Conservation (phyloP, 2,888 invertebrate genomes). For the Cetonia aurata region DNA sequence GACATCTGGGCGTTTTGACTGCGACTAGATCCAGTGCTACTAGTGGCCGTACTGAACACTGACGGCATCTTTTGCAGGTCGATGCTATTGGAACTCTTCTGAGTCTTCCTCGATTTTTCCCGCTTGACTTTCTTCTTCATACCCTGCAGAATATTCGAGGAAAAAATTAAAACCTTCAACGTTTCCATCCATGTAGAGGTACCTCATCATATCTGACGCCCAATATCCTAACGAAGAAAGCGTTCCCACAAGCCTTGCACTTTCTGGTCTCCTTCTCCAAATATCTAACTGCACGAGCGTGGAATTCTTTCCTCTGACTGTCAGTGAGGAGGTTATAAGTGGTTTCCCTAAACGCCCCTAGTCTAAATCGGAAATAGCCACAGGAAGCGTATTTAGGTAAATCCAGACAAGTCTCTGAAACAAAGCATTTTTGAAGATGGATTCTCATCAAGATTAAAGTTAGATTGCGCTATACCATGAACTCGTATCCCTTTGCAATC, state of each 20-base stretch:
- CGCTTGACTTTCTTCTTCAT: constrained; percentile 36
- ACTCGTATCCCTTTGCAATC: constrained; percentile 64
- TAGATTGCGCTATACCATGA: too few species aligned
- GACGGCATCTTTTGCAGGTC: constrained; percentile 28
- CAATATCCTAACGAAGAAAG: constrained; percentile 69
- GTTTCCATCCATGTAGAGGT: background rate
- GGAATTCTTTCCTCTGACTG: constrained; percentile 74
- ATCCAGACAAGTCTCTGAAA: constrained; percentile 67
- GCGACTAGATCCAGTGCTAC: constrained; percentile 20
- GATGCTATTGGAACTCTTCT: constrained; percentile 16
- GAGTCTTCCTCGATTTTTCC: background rate
- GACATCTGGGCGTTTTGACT: constrained; percentile 20
- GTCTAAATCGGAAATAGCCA: constrained; percentile 73
- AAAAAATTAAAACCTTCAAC: background rate
- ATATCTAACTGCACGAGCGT: constrained; percentile 71
- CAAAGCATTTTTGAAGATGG: too few species aligned
- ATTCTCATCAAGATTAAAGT: background rate
- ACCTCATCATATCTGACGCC: constrained; percentile 63
- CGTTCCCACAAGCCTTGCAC: constrained; percentile 71
- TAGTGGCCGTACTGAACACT: constrained; percentile 3
- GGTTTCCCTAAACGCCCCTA: constrained; percentile 71
- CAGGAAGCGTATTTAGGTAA: constrained; percentile 75
- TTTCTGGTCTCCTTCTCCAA: constrained; percentile 72
- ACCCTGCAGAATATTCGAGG: constrained; percentile 7
- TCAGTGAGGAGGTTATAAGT: constrained; percentile 75